phyloP scores from a whole-genome alignment of 23 tunicate genomes.

The Styela plicata region DNA sequence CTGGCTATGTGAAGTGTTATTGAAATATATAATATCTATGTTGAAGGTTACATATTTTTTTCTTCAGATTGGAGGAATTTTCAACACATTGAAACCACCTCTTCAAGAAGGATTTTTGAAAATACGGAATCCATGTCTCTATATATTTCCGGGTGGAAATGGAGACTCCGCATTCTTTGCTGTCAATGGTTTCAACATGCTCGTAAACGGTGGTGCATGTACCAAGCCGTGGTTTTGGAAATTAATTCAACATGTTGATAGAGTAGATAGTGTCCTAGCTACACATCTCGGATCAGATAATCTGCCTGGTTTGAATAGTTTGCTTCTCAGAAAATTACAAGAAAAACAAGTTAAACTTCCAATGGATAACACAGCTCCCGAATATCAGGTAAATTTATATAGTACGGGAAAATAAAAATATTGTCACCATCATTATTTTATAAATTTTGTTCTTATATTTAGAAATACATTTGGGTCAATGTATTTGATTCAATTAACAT shows the following conservation, averaged over 20 bases:
- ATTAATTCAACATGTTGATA: slow-evolving; percentile 49
- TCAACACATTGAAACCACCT: slow-evolving; percentile 58
- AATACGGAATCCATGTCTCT: slow-evolving; percentile 45
- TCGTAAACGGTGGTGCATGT: slow-evolving; percentile 67
- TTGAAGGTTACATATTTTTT: too few relatives aligned
- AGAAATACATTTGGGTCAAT: too few relatives aligned
- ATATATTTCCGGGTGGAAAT: slow-evolving; percentile 71
- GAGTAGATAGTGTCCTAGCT: slow-evolving; percentile 71
- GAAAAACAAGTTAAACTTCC: slow-evolving; percentile 65
- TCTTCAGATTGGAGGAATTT: slow-evolving; percentile 49
- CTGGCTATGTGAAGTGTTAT: too few relatives aligned
- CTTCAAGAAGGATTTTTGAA: slow-evolving; percentile 44
- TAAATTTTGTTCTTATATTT: too few relatives aligned
- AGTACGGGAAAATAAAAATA: too few relatives aligned
- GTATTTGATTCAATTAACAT: too few relatives aligned
- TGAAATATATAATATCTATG: too few relatives aligned
- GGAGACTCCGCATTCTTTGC: slow-evolving; percentile 79
- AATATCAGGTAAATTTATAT: slow-evolving; percentile 39
- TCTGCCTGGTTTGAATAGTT: slow-evolving; percentile 61
- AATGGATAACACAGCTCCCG: slow-evolving; percentile 48
- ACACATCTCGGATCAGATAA: slow-evolving; percentile 54
- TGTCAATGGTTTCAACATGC: slow-evolving; percentile 54
- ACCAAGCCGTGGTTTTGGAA: slow-evolving; percentile 81
- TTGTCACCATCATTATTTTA: too few relatives aligned
- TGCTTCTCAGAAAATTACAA: slow-evolving; percentile 64